These are phyloP conservation scores for Nymphalis c-album DNA, from an alignment of 2,888 invertebrate species.

Conservation along the genomic window DNA sequence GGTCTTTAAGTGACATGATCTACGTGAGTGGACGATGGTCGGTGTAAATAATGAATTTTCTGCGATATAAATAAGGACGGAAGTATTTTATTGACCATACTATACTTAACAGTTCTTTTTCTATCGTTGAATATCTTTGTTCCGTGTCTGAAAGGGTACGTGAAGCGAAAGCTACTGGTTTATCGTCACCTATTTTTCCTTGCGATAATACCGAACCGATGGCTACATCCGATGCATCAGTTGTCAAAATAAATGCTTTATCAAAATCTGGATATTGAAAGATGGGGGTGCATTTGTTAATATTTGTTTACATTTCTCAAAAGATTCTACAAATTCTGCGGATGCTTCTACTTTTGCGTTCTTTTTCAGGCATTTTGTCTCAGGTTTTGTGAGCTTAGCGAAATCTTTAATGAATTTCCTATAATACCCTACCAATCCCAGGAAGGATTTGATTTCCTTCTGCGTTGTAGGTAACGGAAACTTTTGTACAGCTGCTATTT, in stretches of 20 bases:
- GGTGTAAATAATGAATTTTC: background rate
- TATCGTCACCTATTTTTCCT: background rate
- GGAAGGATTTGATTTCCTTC: background rate
- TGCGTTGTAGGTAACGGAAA: background rate
- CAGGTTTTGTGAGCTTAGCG: background rate
- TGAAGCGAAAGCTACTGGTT: background rate
- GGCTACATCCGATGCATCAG: background rate
- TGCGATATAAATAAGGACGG: background rate
- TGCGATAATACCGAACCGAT: background rate
- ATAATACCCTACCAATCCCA: background rate
- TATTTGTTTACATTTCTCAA: conserved; percentile 31
- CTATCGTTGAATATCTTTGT: too few relatives aligned
- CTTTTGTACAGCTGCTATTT: too few relatives aligned
- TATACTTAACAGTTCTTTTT: too few relatives aligned
- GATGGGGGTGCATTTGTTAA: background rate
- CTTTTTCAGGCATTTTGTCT: background rate
- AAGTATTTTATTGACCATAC: background rate
- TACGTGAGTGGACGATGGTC: background rate
- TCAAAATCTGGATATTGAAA: background rate
- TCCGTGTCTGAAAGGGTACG: background rate
- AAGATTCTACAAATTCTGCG: background rate
- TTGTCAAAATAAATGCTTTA: background rate
- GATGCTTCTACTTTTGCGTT: background rate
- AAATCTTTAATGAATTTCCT: background rate
- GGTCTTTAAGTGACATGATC: background rate